A percentile compares a stretch with the other conserved stretches of the same genome.
Conservation (phyloP, 2,797 vertebrate species). For the Masticophis lateralis region DNA sequence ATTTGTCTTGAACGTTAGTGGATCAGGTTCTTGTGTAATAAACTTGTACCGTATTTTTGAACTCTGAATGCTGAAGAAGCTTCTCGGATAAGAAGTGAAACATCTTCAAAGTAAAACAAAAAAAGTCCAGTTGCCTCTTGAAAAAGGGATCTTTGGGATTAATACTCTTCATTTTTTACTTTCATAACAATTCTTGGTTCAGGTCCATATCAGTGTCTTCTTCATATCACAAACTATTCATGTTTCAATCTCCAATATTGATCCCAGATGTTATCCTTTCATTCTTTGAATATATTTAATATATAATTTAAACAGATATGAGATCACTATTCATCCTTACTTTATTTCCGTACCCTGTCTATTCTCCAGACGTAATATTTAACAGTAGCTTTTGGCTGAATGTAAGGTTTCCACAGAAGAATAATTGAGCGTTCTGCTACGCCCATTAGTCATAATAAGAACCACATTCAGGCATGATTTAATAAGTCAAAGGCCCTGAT, state of each 20-base stretch:
- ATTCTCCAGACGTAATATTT: neutral
- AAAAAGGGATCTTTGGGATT: too few relatives aligned
- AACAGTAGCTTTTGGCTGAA: neutral
- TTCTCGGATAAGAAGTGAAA: too few relatives aligned
- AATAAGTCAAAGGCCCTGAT: neutral
- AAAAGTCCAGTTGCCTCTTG: neutral
- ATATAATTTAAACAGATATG: neutral
- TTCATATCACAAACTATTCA: neutral
- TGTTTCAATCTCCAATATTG: neutral
- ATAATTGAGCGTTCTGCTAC: neutral
- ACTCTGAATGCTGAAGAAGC: neutral
- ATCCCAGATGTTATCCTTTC: neutral
- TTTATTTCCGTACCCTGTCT: neutral
- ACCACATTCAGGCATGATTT: neutral
- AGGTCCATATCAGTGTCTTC: neutral
- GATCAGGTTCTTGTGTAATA: neutral
- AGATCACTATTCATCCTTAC: neutral
- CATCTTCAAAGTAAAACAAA: too few relatives aligned
- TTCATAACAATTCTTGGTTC: neutral
- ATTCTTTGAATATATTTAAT: neutral
- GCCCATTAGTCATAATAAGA: neutral
- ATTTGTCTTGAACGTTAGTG: neutral
- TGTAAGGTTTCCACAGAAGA: neutral
- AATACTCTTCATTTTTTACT: neutral
- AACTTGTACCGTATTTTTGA: neutral